These are phyloP conservation scores for Mimumesa dahlbomi DNA, from an alignment of 2,888 invertebrate species.

Conservation along the genomic window DNA sequence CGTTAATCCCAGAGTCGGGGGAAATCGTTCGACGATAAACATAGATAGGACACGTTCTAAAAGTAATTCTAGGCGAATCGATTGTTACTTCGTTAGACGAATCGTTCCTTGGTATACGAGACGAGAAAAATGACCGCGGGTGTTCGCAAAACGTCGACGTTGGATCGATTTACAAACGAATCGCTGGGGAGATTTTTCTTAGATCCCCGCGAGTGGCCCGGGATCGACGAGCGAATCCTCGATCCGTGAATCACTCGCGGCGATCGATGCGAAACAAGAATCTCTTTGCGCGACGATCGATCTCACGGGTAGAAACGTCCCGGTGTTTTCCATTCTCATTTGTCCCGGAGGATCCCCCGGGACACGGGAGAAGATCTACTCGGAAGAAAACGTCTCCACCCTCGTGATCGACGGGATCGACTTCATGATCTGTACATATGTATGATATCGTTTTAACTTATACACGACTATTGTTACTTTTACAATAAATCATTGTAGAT, in stretches of 20 bases:
- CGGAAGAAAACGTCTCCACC: neutral
- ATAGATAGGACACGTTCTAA: neutral
- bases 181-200: conserved; percentile 5
- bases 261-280: conserved; percentile 4
- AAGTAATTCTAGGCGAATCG: neutral
- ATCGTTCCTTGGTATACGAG: conserved; percentile 39
- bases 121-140: neutral
- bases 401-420: conserved; percentile 19
- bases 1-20: conserved; percentile 7
- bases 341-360: neutral
- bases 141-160: conserved; percentile 36
- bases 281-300: conserved; percentile 13
- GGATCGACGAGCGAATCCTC: conserved; percentile 50
- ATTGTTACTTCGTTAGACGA: neutral
- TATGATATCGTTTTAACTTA: conserved; percentile 76
- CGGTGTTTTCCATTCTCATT: neutral
- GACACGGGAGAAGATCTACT: neutral
- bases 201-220: conserved; percentile 36
- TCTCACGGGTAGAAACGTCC: conserved; percentile 13
- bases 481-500: conserved; percentile 76
- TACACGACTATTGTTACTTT: conserved; percentile 76
- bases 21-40: no score
- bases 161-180: conserved; percentile 26
- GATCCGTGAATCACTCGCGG: conserved; percentile 46
- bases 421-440: conserved; percentile 71